Base-by-base conservation (phyloP, 2,113 vertebrate species). In the Myodes glareolus region DNA sequence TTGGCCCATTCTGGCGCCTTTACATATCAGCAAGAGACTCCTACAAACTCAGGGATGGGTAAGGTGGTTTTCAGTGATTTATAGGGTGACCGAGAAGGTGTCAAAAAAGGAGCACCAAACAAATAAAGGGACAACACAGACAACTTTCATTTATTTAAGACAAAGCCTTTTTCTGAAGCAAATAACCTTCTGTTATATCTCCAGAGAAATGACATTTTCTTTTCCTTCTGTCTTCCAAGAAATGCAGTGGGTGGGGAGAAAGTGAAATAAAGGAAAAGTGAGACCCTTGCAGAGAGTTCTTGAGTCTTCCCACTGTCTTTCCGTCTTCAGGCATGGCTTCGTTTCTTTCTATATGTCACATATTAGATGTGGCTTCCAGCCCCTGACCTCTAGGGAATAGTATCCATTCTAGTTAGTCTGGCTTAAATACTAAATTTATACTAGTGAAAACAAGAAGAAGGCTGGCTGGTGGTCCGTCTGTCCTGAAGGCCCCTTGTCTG, bases 121-220 rank as follows among this genome's bases (percentile, higher is more conserved):
- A 96, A 96, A 95, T 45, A 16, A 85, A 94, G 31, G 97, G 97
- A 88, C 47, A 91, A 86, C 82, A 96, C 80, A 7, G 88, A 94
- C 93, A 98, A 98, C 95, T 98, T 97, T 96, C 96, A 93, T 98
- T 98, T 97, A 97, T 98, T 97, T 95, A 97, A 98, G 96, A 89
- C 4, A 45, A 90, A 97, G 95, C 61, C 2, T 52, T 94, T 72
- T 93, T 95, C 98, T 2, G 52, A 73, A 96, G 93, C 94, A 95
- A 90, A 93, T 89, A 96, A 98, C 96, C 96, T 98, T 98, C 97
- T 73, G 86, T 98, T 89, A 33, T 50, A 50, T 90, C 96, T 96
- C 92, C 14, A 61, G 97, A 98, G 95, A 97, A 98, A 97, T 90
- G 96, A 82, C 70, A 87, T 97, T 98, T 98, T 91, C 93, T 96